Base-by-base conservation (phyloP, 2,113 vertebrate species). In the Prietella phreatophila region DNA sequence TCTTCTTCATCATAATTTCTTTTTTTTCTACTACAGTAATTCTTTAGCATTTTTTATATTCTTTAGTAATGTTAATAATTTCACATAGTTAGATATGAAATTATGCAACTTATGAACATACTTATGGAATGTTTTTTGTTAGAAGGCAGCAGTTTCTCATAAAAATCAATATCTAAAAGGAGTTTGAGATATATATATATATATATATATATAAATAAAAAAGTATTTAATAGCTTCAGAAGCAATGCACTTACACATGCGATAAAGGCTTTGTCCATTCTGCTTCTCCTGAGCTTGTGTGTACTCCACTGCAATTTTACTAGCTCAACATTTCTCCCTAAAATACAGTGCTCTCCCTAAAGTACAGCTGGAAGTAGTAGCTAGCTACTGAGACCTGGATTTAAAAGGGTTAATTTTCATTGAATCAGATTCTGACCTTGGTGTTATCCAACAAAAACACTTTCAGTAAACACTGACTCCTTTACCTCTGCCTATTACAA, bases 401-500 rank as follows among this genome's bases (percentile, higher is more conserved):
- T 30, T 81, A 50, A 84, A 36, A 61, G 42, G 19, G 36, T 42
- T 25, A 58, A 56, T 85, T 65, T 84, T 36, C 65, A 53, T 78
- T 87, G 63, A 89, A 50, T 76, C 36, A 50, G 53, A 42, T 80
- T 61, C 53, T 85, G 87, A 88, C 85, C 84, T 60, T 47, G 73
- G 56, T 69, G 67, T 76, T 61, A 71, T 85, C 33, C 50, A 80
- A 75, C 36, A 75, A 42, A 75, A 11, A 73, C 39, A 36, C 17
- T 17, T 60, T 88, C 87, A 71, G 56, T 61, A 71, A 39, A 65
- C 61, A 39, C 84, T 85, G 78, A 63, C 79, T 39, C 53, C 10
- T 42, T 27, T 73, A 27, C 50, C 83, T 22, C 56, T 33, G 10
- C 39, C 63, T 53, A 36, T 69, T 47, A 89, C 33, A 86, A 56